phyloP scores from a whole-genome alignment of 2,888 invertebrate species.

The Cancer borealis region DNA sequence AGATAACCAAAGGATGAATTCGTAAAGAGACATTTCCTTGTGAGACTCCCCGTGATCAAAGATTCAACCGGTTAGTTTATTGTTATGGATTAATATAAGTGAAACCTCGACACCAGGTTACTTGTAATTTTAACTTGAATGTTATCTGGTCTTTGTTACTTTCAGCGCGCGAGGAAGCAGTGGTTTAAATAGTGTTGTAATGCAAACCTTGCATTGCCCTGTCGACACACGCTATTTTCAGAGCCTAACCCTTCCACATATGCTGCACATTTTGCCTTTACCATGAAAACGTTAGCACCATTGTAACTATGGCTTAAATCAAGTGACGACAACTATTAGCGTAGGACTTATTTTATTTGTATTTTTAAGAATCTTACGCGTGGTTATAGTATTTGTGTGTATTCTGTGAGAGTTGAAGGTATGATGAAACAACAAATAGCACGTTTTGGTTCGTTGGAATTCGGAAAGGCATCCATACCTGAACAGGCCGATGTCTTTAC shows the following conservation, averaged over 20 bases:
- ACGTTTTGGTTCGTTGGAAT: slow-evolving; percentile 38
- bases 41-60: slow-evolving; percentile 24
- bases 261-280: neutral
- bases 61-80: slow-evolving; percentile 55
- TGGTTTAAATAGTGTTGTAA: neutral
- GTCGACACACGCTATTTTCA: neutral
- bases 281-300: neutral
- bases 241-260: neutral
- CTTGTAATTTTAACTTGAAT: slow-evolving; percentile 44
- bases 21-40: slow-evolving; percentile 60
- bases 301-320: neutral
- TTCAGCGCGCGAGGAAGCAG: neutral
- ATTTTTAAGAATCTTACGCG: neutral
- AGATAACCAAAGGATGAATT: slow-evolving; percentile 45
- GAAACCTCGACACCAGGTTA: slow-evolving; percentile 30
- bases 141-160: slow-evolving; percentile 4
- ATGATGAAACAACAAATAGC: slow-evolving; percentile 5
- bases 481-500: slow-evolving; percentile 12
- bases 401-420: neutral
- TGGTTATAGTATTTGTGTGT: neutral
- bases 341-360: neutral
- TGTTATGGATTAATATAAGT: slow-evolving; percentile 5
- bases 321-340: slow-evolving; percentile 3
- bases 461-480: slow-evolving; percentile 47
- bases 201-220: neutral